A percentile compares a stretch with the other conserved stretches of the same genome.
Conservation (phyloP, 2,888 invertebrate genomes). For the Noctua fimbriata region DNA sequence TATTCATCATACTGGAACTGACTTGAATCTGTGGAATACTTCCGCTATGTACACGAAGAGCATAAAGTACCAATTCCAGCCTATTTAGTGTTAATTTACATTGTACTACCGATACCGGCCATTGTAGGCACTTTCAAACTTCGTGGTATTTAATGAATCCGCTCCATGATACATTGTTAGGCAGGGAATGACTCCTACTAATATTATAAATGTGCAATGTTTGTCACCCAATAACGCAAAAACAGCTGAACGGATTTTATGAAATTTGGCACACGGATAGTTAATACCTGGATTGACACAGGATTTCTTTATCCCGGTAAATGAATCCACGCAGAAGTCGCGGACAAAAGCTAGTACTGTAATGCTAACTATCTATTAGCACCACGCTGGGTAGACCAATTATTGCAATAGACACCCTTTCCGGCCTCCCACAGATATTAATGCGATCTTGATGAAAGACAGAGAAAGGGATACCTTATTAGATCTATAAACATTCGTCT, state of each 20-base stretch:
- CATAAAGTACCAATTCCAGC: conserved; percentile 28
- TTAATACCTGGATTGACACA: background rate
- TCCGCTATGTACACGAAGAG: background rate
- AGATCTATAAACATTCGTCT: background rate
- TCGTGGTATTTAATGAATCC: background rate
- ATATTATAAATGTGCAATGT: background rate
- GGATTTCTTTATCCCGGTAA: background rate
- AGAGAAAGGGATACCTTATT: background rate
- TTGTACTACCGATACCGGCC: background rate
- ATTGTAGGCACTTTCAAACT: conserved; percentile 1
- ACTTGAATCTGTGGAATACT: conserved; percentile 9
- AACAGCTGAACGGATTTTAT: background rate
- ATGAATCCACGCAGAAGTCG: background rate
- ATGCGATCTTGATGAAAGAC: background rate
- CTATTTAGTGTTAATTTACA: conserved; percentile 31
- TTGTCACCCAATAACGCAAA: background rate
- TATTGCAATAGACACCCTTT: background rate
- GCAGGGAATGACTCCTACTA: background rate
- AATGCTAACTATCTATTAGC: background rate
- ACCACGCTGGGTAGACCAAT: background rate
- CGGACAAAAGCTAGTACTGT: background rate
- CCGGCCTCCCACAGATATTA: background rate
- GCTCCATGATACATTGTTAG: background rate
- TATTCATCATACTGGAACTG: conserved; percentile 18
- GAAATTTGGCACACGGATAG: background rate